Evolutionary conservation across 2,888 invertebrate genomes (phyloP).

Genomic region (Pycnomerus fuliginosus): DNA sequence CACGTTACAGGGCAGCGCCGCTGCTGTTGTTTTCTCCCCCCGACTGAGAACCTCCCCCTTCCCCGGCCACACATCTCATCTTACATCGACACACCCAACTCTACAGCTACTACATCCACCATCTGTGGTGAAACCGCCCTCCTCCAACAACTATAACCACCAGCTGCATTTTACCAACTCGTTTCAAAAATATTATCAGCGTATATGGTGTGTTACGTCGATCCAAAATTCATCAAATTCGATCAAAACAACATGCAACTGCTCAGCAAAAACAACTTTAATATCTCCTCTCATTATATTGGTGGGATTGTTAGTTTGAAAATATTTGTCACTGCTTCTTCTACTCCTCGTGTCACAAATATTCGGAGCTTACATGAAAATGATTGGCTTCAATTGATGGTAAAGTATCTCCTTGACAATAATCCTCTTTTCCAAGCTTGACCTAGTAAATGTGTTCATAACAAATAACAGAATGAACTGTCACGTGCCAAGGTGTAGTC

Average conservation of each 20-base stretch:
- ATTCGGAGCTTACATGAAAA: no score
- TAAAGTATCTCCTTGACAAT: no score
- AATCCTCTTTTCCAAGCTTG: no score
- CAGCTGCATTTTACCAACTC: not conserved
- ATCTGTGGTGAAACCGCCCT: slow-evolving; percentile 34
- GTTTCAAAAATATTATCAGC: no score
- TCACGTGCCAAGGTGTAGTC: no score
- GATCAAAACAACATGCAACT: slow-evolving; percentile 21
- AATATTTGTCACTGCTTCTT: no score
- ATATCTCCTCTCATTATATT: slow-evolving; percentile 14
- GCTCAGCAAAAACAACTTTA: slow-evolving; percentile 29
- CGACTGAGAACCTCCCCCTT: slow-evolving; percentile 46
- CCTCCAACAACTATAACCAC: slow-evolving; percentile 23
- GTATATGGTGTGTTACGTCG: no score
- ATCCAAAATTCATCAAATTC: slow-evolving; percentile 9
- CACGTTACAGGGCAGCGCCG: slow-evolving; percentile 50
- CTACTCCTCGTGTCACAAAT: not conserved
- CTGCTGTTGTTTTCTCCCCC: slow-evolving; percentile 49
- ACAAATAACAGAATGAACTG: no score
- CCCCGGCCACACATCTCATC: slow-evolving; percentile 40
- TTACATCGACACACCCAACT: slow-evolving; percentile 48
- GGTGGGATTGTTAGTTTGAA: slow-evolving; percentile 11
- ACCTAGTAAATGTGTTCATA: no score
- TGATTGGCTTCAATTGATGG: no score
- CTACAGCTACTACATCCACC: slow-evolving; percentile 41